A percentile compares a stretch with the other conserved stretches of the same genome.
These are phyloP conservation scores for Shargacucullia verbasci DNA, from an alignment of 2,888 invertebrate species.

Conservation along the genomic window DNA sequence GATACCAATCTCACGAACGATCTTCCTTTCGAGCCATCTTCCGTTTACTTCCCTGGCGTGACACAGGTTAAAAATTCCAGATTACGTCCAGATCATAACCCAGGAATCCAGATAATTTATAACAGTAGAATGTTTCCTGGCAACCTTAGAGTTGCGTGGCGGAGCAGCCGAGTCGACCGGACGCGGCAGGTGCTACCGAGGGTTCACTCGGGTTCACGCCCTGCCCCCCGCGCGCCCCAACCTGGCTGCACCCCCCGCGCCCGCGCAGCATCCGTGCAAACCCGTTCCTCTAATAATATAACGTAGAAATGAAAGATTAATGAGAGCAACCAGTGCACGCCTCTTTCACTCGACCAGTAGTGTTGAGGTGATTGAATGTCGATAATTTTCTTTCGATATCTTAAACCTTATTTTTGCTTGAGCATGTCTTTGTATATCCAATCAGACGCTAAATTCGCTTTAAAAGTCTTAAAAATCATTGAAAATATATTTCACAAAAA, in stretches of 20 bases:
- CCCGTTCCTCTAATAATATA: slow-evolving; percentile 89
- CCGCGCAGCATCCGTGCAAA: slow-evolving; percentile 86
- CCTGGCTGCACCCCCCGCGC: slow-evolving; percentile 56
- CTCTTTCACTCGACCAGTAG: slow-evolving; percentile 83
- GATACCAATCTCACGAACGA: neutral
- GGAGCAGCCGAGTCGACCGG: slow-evolving; percentile 69
- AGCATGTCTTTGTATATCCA: no score
- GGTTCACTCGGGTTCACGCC: slow-evolving; percentile 87
- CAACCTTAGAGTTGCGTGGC: slow-evolving; percentile 55
- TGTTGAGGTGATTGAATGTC: slow-evolving; percentile 58
- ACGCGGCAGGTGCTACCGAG: slow-evolving; percentile 87
- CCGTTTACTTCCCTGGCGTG: slow-evolving; percentile 3
- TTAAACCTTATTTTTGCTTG: no score
- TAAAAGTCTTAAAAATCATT: no score
- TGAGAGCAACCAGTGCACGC: slow-evolving; percentile 88
- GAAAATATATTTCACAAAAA: no score
- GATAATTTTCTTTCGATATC: slow-evolving; percentile 37
- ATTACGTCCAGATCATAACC: slow-evolving; percentile 30
- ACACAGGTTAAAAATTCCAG: neutral
- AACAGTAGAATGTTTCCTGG: slow-evolving; percentile 45
- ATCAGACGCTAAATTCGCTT: no score
- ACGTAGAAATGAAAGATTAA: slow-evolving; percentile 89
- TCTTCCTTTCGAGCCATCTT: neutral
- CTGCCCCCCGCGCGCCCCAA: slow-evolving; percentile 57
- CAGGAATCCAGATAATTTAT: slow-evolving; percentile 46